Base-by-base conservation (phyloP, 1,140 invertebrate genomes). In the Sycophaga agraensis region DNA sequence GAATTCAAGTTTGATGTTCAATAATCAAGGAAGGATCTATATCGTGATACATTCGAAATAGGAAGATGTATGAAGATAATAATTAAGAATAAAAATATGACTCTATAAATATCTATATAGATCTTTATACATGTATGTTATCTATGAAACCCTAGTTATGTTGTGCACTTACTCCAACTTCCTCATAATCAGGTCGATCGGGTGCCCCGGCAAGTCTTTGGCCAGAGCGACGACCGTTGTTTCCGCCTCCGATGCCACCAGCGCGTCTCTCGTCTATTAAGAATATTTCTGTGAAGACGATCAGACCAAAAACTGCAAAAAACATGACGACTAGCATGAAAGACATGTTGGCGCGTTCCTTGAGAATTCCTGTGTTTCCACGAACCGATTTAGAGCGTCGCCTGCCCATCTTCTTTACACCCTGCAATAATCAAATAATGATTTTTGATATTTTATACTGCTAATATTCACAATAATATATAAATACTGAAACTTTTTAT, bases 321-420 rank as follows among this genome's bases (percentile, higher is more conserved):
- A 94, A 94, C 82, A 93, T 91, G 59, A 94, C 85, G 26, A 94
- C 91, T 69, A 94, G 88, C 79, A 93, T 88, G 78, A 93, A 93
- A 63, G 90, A 92, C 84, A 93, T 87, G 72, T 91, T 89, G 55
- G 91, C 90, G 53, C 91, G 83, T 70, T 93, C 90, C 66, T 83
- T 81, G 6, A 81, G 69, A 34, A 82, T 70, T 26, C 87, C 84
- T 48, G 87, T 85, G 71, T 66, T 78, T 39, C 67, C 67, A 22
- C 71, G 68, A 49, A 64, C 63, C n/a, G 59, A 51, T 5, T 69
- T 65, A 46, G 66, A 68, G 64, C 74, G 70, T 60, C 74, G 72
- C 22, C 67, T 67, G 70, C 77, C 72, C 76, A 79, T 78, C 39
- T 68, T 75, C 68, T 65, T 55, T 28, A 65, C 54, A 59, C 68